Evolutionary conservation across 2,797 vertebrate genomes (phyloP), one percentile per base, ranked within the genome.

Genomic region (Tapera naevia): DNA sequence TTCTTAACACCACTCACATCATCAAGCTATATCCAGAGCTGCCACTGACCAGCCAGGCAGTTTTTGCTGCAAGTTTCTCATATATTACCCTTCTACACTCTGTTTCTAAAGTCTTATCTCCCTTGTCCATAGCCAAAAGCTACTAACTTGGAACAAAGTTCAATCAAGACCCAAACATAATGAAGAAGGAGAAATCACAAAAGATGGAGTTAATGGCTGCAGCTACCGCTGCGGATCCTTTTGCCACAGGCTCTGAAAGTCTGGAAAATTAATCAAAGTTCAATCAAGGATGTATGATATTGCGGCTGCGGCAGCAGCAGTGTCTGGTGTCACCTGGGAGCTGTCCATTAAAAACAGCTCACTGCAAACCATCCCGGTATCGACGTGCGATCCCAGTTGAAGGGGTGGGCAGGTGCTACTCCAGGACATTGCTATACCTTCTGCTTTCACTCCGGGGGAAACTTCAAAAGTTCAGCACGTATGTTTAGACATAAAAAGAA

Each of bases 201-300:
- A 96, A 96, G 95, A 90, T 97, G 96, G 90, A 96, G 93, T 92
- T 97, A 97, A 94, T 96, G 93, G 93, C 92, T 97, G 91, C 66
- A 46, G 93, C 94, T 94, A 91, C 87, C 71, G 5, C 94, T 96
- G 95, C 32, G 82, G 83, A 90, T 93, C 94, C 94, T 93, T 93
- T 97, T 94, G 96, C 94, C 93, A 94, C 76, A 94, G 92, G 88
- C 93, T 96, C 92, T 84, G 41, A 70, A 92, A 91, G 93, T 92
- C 96, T 96, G 95, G 88, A 88, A 97, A 96, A 97, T 94, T 94
- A 96, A 97, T 96, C 93, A 94, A 95, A 93, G 95, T 97, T 94
- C 91, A 85, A 91, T 95, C 83, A 89, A 95, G 86, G 94, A 90
- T 91, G 93, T 95, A 94, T 95, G 93, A 96, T 97, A 96, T 97